Base-by-base conservation (phyloP, 1,140 invertebrate genomes). In the Drosophila oshimai region DNA sequence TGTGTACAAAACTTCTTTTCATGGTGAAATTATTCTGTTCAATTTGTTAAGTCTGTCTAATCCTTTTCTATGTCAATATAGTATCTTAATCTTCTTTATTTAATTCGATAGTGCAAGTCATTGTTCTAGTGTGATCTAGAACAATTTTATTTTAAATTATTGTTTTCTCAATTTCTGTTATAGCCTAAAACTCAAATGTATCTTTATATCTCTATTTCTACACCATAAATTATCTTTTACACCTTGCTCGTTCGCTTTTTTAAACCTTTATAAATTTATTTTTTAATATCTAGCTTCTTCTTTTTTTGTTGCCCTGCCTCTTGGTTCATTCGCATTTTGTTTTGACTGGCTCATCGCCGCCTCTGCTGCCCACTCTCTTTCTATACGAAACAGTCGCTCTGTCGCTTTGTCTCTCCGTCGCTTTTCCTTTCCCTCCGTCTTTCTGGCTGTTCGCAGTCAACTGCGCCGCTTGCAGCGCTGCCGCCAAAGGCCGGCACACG, bases 401-500 rank as follows among this genome's bases (percentile, higher is more conserved):
- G 79, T 61, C 71, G 58, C 49, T 51, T 39, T 47, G 45, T 73
- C 67, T 60, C 45, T 64, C 61, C 15, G 61, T 53, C 57, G 57
- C 24, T 36, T 55, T 51, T 46, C 41, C 73, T 51, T 45, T 76
- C 51, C 64, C 46, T 58, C 39, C 47, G 61, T 70, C 47, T 79
- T 60, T 69, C 75, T 78, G 69, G 46, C 46, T 34, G 53, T 73
- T 29, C 61, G 34, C 49, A 29, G 71, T 60, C 37, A 44, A 45
- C 76, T 50, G 57, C 64, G 54, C 37, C 51, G 75, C 45, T 17
- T 31, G 34, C 58, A 42, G 58, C 60, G 39, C 67, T 58, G 80
- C 81, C 81, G 81, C 80, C 50, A 86, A 87, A 86, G 80, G 80
- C 80, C 80, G 80, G 80, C 80, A 84, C 58, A 62, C 39, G 42